phyloP scores from a whole-genome alignment of 2,888 invertebrate species.

The Anthophora plumipes region DNA sequence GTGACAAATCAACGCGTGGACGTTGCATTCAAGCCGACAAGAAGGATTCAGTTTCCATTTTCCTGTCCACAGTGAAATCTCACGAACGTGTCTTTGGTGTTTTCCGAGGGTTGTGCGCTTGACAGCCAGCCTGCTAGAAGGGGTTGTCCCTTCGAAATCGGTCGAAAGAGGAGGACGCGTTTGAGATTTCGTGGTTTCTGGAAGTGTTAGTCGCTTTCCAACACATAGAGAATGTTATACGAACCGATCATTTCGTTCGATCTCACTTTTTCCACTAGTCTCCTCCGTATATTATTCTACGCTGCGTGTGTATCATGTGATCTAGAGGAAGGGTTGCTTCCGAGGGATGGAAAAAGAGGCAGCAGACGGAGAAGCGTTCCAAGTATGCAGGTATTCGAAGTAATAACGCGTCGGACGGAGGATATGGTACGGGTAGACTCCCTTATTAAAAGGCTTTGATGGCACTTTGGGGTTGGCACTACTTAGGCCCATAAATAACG shows the following conservation, averaged over 20 bases:
- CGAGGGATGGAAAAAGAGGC: constrained; percentile 7
- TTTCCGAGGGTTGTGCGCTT: constrained; percentile 57
- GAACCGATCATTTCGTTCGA: constrained; percentile 12
- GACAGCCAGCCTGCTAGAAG: constrained; percentile 52
- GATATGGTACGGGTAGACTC: constrained; percentile 52
- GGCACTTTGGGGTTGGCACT: constrained; percentile 71
- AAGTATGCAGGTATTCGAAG: constrained; percentile 73
- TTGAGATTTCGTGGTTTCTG: constrained; percentile 26
- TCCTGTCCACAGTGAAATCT: constrained; percentile 58
- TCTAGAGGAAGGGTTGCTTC: neutral
- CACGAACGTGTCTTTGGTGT: constrained; percentile 56
- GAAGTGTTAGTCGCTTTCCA: neutral
- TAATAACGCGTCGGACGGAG: constrained; percentile 74
- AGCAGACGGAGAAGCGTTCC: constrained; percentile 53
- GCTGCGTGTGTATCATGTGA: neutral
- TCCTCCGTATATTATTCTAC: neutral
- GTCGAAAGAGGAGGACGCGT: constrained; percentile 20
- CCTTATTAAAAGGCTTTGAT: constrained; percentile 78
- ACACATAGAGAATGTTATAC: neutral
- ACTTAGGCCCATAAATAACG: constrained; percentile 73
- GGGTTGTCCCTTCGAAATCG: constrained; percentile 36
- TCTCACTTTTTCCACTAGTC: constrained; percentile 16
- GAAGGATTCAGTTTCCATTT: constrained; percentile 60
- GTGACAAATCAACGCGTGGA: constrained; percentile 4
- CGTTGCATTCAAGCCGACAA: constrained; percentile 19